Evolutionary conservation across 2,113 vertebrate genomes (phyloP), one percentile per base, ranked within the genome.

Genomic region (Callaeas wilsoni): DNA sequence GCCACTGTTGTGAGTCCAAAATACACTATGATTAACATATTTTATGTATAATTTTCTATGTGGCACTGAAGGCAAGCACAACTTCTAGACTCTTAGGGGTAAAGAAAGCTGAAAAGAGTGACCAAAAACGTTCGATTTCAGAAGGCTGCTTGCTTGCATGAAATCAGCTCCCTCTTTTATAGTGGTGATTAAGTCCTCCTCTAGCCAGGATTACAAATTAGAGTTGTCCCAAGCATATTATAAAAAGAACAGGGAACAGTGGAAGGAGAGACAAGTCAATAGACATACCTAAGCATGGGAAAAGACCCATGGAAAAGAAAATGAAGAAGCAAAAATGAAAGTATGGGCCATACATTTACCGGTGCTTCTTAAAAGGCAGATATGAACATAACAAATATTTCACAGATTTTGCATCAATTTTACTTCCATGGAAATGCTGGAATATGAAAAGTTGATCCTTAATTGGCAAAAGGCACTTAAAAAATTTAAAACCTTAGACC

Each of bases 331-430:
- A 59, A 80, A 49, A 52, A 35, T 33, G 16, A 50, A 71, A 64
- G 5, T 30, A 42, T 19, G 6, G 8, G 4, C 23, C 17, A 37
- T 12, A 37, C 0, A 32, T 12, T 17, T 47, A 10, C 4, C 8
- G 35, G 13, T 23, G 19, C 33, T 49, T 69, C 25, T 42, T 33
- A 35, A 4, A 19, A 56, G n/a, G 12, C 4, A 18, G 13, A 52
- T 17, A 57, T 4, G 30, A 37, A 23, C 8, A 42, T n/a, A 75
- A 39, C 2, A 56, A 57, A 60, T 1, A 35, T 30, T 60, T 12
- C 3, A 63, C 6, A 8, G 35, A 59, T 57, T 71, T 73, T 63
- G 4, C 6, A 35, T 57, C 2, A 33, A 18, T 84, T 76, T 87
- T 81, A 39, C 32, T 55, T 16, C 19, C 19, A 37, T 3, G 5